A percentile compares a stretch with the other conserved stretches of the same genome.
phyloP scores from a whole-genome alignment of 2,113 vertebrate species.

The Gavialis gangeticus region DNA sequence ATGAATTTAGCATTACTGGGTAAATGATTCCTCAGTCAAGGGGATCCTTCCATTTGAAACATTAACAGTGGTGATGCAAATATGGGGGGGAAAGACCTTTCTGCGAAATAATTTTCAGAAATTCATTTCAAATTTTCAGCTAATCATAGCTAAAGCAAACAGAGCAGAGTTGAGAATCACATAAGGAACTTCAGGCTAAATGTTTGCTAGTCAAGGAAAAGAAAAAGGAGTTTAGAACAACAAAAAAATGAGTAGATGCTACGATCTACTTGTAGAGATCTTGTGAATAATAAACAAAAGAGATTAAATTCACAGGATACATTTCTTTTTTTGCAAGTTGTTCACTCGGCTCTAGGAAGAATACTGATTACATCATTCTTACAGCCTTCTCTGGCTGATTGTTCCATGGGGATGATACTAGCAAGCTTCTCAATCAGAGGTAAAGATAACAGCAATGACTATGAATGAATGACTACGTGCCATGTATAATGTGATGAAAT shows the following conservation, averaged over 20 bases:
- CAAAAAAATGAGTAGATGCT: not conserved
- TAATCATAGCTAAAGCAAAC: not conserved
- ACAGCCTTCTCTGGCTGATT: not conserved
- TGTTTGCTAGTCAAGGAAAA: not conserved
- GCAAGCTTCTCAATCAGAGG: not conserved
- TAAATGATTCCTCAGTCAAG: not conserved
- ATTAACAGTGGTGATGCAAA: not conserved
- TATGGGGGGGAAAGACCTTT: not conserved
- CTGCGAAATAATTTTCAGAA: not conserved
- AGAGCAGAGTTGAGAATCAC: not conserved
- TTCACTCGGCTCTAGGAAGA: not conserved
- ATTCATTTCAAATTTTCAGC: not conserved
- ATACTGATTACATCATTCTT: not conserved
- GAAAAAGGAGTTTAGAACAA: not conserved
- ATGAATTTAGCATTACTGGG: not conserved
- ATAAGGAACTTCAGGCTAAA: not conserved
- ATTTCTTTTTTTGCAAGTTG: not conserved
- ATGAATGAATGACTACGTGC: not conserved
- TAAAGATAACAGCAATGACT: not conserved
- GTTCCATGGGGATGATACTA: not conserved
- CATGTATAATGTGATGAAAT: not conserved
- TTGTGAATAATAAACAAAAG: not conserved
- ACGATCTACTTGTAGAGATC: not conserved
- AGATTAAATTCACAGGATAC: fast-evolving
- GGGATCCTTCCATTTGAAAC: not conserved